These are phyloP conservation scores for Arvicanthis niloticus DNA, from an alignment of 2,113 vertebrate species.

Conservation along the genomic window DNA sequence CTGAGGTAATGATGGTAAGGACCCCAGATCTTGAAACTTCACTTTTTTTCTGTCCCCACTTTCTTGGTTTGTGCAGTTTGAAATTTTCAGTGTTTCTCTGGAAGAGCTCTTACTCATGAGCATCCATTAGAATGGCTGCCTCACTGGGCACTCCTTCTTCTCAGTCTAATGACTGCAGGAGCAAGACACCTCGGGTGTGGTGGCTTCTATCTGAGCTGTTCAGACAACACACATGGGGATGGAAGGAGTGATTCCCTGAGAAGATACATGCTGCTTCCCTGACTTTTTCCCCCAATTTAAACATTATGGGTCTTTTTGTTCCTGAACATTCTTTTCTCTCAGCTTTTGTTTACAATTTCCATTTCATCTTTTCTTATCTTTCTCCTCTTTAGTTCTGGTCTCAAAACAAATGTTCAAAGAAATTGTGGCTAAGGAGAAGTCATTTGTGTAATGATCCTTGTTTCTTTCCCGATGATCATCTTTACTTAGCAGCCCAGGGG, in stretches of 20 bases:
- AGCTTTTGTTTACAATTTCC: not conserved
- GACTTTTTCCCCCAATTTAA: not conserved
- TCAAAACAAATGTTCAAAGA: not conserved
- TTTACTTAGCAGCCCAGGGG: not conserved
- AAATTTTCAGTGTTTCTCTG: not conserved
- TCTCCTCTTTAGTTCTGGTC: not conserved
- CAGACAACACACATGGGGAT: no score
- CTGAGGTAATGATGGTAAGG: not conserved
- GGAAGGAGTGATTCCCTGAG: not conserved
- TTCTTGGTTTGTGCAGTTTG: not conserved
- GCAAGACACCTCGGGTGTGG: not conserved
- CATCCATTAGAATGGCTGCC: not conserved
- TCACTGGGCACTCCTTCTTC: not conserved
- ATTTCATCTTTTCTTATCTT: not conserved
- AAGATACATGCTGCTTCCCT: not conserved
- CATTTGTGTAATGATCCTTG: not conserved
- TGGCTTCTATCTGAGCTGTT: not conserved
- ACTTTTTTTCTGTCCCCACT: not conserved
- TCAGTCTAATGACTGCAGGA: not conserved
- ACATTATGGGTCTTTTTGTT: not conserved
- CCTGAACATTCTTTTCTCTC: not conserved
- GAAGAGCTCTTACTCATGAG: not conserved
- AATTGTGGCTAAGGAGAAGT: not conserved
- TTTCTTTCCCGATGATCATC: not conserved
- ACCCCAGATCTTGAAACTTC: not conserved